Evolutionary conservation across 1,140 invertebrate species (phyloP).

Genomic region (Drosophila mayri): DNA sequence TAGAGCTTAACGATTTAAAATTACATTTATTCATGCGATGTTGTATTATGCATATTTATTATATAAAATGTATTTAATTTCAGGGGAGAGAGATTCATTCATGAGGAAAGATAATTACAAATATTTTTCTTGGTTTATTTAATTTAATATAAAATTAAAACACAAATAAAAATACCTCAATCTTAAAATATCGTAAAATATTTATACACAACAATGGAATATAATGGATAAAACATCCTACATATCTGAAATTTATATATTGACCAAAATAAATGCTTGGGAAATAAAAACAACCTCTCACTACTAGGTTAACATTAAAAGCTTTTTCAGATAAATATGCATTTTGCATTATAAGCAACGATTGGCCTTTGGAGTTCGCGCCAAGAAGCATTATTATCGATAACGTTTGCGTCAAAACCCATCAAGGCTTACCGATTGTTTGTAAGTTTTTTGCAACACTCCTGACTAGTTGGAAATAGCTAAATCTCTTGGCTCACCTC

Average conservation of each 20-base stretch:
- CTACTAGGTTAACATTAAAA: neutral
- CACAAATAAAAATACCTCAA: neutral
- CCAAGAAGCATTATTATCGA: neutral
- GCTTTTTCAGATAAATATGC: neutral
- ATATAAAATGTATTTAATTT: too few relatives aligned
- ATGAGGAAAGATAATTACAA: neutral
- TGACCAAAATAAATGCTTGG: too few relatives aligned
- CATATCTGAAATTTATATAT: too few relatives aligned
- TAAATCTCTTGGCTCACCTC: too few relatives aligned
- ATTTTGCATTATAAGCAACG: neutral
- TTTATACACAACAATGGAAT: too few relatives aligned
- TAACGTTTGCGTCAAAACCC: neutral
- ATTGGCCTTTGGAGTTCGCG: neutral
- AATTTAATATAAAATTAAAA: neutral
- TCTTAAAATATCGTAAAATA: neutral
- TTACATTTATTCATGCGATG: constrained; percentile 29
- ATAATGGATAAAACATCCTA: too few relatives aligned
- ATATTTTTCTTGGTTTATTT: neutral
- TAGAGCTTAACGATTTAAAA: constrained; percentile 31
- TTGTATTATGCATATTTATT: neutral
- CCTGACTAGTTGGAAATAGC: too few relatives aligned
- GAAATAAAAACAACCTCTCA: neutral
- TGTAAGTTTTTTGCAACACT: neutral
- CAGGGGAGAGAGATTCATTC: neutral
- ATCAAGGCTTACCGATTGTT: neutral